These are phyloP conservation scores for Caracal caracal DNA, from an alignment of 2,113 vertebrate species.

Conservation along the genomic window DNA sequence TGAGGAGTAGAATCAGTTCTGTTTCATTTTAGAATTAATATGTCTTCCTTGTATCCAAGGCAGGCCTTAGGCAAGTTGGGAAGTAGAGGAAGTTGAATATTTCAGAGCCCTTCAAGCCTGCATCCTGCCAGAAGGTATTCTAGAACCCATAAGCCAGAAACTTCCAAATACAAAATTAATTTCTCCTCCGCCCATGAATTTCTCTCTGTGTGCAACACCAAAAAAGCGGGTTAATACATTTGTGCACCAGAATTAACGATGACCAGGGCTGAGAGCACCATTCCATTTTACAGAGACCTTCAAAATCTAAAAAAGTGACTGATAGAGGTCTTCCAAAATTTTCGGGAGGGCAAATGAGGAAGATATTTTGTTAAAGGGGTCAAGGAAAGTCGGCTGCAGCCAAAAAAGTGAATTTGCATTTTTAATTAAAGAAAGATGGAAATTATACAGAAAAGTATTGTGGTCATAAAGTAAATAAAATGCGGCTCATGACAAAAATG, in stretches of 20 bases:
- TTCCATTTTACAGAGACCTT: not conserved
- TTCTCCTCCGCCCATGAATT: not conserved
- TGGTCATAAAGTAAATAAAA: conserved; percentile 62
- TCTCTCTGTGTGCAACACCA: not conserved
- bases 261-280: not conserved
- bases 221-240: not conserved
- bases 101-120: not conserved
- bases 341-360: not conserved
- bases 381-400: not conserved
- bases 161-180: not conserved
- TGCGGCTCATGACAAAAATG: conserved; percentile 34
- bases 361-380: not conserved
- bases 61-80: not conserved
- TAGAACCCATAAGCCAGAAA: not conserved
- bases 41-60: not conserved
- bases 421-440: conserved; percentile 70
- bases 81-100: conserved; percentile 1
- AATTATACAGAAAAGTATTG: conserved; percentile 45
- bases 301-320: not conserved
- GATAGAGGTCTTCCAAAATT: not conserved
- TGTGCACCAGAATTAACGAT: not conserved
- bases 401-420: conserved; percentile 55
- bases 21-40: not conserved
- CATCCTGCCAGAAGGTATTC: not conserved
- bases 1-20: not conserved